Evolutionary conservation across 2,113 vertebrate genomes (phyloP).

Genomic region (Mungos mungo): DNA sequence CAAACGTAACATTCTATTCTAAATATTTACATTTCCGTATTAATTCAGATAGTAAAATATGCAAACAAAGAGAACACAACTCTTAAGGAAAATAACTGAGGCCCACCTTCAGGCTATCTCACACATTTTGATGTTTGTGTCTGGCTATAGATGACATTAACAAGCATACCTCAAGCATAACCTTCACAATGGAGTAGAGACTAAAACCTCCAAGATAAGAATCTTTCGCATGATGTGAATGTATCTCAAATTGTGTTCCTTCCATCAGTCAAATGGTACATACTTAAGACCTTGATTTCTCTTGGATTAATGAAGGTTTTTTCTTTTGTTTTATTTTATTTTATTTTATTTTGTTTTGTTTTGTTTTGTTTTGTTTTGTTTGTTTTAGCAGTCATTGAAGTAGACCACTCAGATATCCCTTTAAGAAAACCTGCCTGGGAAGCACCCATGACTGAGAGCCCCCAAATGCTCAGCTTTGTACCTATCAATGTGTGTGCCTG

Average conservation of each 20-base stretch:
- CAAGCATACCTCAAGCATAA: neutral
- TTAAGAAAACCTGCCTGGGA: neutral
- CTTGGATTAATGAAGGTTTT: neutral
- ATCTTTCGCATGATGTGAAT: neutral
- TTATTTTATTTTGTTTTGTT: neutral
- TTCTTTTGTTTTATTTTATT: neutral
- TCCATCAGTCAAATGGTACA: neutral
- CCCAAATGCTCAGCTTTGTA: neutral
- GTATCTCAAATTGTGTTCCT: neutral
- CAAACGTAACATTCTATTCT: neutral
- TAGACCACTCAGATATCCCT: neutral
- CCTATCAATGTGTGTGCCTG: rapidly evolving
- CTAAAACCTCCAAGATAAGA: neutral
- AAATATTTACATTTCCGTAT: neutral
- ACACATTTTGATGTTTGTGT: neutral
- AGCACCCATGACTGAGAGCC: neutral
- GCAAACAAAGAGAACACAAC: neutral
- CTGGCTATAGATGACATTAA: neutral
- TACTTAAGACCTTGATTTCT: neutral
- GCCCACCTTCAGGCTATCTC: neutral
- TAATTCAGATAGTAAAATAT: slow-evolving; percentile 21
- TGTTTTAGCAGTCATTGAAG: neutral
- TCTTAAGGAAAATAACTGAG: neutral
- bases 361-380: neutral
- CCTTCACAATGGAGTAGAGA: neutral